phyloP scores from a whole-genome alignment of 2,113 vertebrate genomes.

The Gavia stellata region DNA sequence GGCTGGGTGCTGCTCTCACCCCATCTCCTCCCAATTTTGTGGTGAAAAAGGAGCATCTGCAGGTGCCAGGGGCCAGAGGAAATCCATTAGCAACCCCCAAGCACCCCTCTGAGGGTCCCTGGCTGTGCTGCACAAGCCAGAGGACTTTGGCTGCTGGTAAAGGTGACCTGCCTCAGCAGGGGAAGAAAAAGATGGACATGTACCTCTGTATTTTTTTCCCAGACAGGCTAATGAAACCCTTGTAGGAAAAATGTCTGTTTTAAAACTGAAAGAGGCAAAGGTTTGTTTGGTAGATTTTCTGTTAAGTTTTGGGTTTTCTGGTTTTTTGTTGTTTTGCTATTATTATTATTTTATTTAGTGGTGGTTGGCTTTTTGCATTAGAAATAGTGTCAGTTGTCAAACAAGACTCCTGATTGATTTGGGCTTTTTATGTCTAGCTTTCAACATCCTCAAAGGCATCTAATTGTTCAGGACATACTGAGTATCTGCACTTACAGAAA shows the following conservation, averaged over 20 bases:
- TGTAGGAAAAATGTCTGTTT: background rate
- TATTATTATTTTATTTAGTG: background rate
- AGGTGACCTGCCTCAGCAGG: background rate
- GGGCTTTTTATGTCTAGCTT: background rate
- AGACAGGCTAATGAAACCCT: background rate
- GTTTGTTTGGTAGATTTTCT: background rate
- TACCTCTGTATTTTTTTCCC: background rate
- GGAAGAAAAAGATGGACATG: background rate
- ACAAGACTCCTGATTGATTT: slow-evolving; percentile 10
- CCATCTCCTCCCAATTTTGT: background rate
- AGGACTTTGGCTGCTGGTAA: background rate
- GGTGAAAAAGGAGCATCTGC: background rate
- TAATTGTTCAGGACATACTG: slow-evolving; percentile 44
- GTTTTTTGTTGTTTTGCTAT: background rate
- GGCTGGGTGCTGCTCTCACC: background rate
- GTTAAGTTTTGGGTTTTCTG: background rate
- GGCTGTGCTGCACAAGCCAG: background rate
- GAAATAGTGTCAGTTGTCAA: slow-evolving; percentile 26
- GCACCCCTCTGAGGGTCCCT: background rate
- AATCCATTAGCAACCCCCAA: background rate
- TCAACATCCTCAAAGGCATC: slow-evolving; percentile 20
- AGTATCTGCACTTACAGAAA: slow-evolving; percentile 52
- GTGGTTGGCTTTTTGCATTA: background rate
- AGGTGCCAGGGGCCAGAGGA: background rate
- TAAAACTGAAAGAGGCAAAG: background rate